A percentile compares a stretch with the other conserved stretches of the same genome.
Evolutionary conservation across 1,140 invertebrate species (phyloP).

Genomic region (Brachionus sp.): DNA sequence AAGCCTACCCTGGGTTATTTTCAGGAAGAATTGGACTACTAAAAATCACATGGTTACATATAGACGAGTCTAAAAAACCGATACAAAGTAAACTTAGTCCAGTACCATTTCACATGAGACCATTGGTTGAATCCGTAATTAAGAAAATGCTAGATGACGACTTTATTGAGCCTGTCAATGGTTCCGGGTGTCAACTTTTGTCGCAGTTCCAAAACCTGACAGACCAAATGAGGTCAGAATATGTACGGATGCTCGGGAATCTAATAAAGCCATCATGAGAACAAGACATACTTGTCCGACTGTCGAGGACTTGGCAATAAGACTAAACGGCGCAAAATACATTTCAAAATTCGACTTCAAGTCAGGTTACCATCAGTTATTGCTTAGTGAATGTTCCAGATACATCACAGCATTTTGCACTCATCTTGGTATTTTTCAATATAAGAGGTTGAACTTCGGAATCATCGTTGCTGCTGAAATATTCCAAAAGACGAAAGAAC

Average conservation of each 20-base stretch:
- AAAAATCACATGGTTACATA: constrained; percentile 16
- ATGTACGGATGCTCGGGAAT: background rate
- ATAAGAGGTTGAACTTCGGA: too few species aligned
- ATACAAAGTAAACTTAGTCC: background rate
- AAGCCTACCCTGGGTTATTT: background rate
- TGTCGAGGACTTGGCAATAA: background rate
- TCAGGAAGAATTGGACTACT: constrained; percentile 4
- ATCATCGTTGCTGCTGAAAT: too few species aligned
- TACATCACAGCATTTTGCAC: too few species aligned
- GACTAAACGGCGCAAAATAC: background rate
- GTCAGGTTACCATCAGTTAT: background rate
- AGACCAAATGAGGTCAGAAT: constrained; percentile 29
- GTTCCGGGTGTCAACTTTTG: constrained; percentile 52
- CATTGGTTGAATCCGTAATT: background rate
- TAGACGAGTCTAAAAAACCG: background rate
- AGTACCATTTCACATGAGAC: constrained; percentile 23
- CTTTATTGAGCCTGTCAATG: constrained; percentile 49
- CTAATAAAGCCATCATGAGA: constrained; percentile 4
- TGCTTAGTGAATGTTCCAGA: too few species aligned
- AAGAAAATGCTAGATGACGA: constrained; percentile 46
- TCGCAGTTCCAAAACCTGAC: constrained; percentile 50
- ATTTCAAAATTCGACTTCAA: background rate
- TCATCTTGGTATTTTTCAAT: too few species aligned
- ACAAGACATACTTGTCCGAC: background rate
- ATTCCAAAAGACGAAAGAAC: too few species aligned